Percentiles rank a stretch among this genome's conserved stretches.
Evolutionary conservation across 2,797 vertebrate genomes (phyloP).

Genomic region (Neosilurus hyrtlii): DNA sequence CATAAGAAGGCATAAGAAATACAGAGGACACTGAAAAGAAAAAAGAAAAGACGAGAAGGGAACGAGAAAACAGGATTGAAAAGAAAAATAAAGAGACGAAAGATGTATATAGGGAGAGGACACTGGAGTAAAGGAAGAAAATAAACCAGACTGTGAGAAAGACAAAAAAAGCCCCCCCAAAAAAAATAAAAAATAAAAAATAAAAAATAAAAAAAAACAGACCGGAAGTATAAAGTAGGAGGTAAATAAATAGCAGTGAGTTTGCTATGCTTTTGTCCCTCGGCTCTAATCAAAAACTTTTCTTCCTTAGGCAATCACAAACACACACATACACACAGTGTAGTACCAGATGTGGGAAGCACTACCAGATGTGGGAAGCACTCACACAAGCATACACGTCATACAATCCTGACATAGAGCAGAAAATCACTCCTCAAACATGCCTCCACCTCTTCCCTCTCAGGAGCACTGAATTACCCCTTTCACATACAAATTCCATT

Average conservation of each 20-base stretch:
- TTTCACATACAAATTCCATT: no score
- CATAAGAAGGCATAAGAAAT: not conserved
- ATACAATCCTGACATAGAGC: not conserved
- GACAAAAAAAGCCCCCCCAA: no score
- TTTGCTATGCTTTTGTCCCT: conserved; percentile 11
- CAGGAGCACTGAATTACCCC: no score
- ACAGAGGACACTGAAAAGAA: not conserved
- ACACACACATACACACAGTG: not conserved
- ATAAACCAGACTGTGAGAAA: not conserved
- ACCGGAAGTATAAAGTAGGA: conserved; percentile 5
- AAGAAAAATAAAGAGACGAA: not conserved
- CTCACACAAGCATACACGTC: not conserved
- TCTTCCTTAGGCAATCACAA: not conserved
- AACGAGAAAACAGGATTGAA: conserved; percentile 26
- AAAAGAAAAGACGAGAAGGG: not conserved
- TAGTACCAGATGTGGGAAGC: no score
- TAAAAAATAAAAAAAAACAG: not conserved
- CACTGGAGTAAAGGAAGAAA: not conserved
- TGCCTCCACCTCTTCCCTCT: no score
- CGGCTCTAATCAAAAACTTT: conserved; percentile 8
- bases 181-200: no score
- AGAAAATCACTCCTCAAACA: not conserved
- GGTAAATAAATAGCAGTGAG: conserved; percentile 15
- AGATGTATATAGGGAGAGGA: not conserved
- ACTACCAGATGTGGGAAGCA: no score